phyloP scores from a whole-genome alignment of 2,888 invertebrate species.

The Tryphoninae sp. region DNA sequence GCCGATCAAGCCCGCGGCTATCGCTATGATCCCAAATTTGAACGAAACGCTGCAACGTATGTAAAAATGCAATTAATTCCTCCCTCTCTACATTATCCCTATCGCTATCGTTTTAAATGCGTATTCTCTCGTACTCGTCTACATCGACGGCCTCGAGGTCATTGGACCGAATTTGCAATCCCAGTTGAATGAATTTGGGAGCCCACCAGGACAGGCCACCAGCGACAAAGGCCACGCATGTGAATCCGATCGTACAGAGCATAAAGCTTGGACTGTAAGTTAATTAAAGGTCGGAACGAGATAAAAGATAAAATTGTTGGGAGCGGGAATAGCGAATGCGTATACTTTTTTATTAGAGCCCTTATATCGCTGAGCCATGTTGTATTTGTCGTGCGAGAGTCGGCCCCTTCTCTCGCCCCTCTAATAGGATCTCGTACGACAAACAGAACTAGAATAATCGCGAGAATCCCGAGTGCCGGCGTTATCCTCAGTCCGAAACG shows the following conservation, averaged over 20 bases:
- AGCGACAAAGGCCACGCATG: constrained; percentile 98
- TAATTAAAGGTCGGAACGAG: constrained; percentile 29
- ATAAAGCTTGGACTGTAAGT: constrained; percentile 93
- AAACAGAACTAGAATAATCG: constrained; percentile 89
- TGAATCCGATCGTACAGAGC: constrained; percentile 96
- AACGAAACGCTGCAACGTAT: constrained; percentile 85
- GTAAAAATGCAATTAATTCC: constrained; percentile 29
- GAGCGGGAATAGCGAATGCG: constrained; percentile 11
- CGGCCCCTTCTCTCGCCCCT: constrained; percentile 91
- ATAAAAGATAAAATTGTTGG: constrained; percentile 36
- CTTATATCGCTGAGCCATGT: constrained; percentile 90
- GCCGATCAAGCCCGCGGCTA: constrained; percentile 95
- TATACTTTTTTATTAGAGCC: constrained; percentile 88
- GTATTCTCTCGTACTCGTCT: constrained; percentile 83
- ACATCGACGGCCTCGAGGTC: constrained; percentile 79
- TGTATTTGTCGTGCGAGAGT: constrained; percentile 86
- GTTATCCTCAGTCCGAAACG: constrained; percentile 97
- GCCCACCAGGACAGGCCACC: constrained; percentile 99
- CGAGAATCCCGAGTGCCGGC: constrained; percentile 91
- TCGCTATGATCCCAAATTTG: constrained; percentile 96
- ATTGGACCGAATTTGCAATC: constrained; percentile 86
- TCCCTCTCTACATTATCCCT: too few relatives aligned
- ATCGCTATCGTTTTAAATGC: not conserved
- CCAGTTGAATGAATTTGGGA: constrained; percentile 91
- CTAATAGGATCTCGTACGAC: constrained; percentile 92